Evolutionary conservation across 1,140 invertebrate species (phyloP).

Genomic region (Drosophila parvula): DNA sequence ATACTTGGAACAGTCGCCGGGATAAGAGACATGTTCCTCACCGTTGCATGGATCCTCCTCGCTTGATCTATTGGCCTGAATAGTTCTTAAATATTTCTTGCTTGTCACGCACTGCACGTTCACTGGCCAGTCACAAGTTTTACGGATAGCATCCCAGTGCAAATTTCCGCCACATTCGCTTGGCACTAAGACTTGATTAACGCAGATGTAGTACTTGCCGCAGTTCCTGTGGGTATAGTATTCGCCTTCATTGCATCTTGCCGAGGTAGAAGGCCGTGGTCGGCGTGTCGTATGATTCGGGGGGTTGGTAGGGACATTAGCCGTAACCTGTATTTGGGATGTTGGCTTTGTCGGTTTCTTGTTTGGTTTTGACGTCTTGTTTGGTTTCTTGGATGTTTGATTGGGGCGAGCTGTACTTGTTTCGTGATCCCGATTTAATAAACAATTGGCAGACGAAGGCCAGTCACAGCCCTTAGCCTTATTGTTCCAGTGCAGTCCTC

Average conservation of each 20-base stretch:
- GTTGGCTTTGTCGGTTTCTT: constrained; percentile 33
- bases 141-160: constrained; percentile 89
- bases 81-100: constrained; percentile 66
- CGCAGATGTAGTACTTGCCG: constrained; percentile 74
- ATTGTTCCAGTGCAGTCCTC: constrained; percentile 92
- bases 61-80: constrained; percentile 58
- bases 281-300: constrained; percentile 43
- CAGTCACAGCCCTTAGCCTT: constrained; percentile 88
- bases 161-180: constrained; percentile 88
- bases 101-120: constrained; percentile 80
- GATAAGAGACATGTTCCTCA: constrained; percentile 87
- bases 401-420: constrained; percentile 37
- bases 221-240: constrained; percentile 85
- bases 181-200: constrained; percentile 68
- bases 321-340: not conserved
- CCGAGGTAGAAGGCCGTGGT: constrained; percentile 42
- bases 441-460: constrained; percentile 90
- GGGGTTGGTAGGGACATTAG: not conserved
- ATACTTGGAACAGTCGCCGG: constrained; percentile 90
- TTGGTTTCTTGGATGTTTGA: constrained; percentile 35
- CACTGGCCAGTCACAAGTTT: constrained; percentile 89
- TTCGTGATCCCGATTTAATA: constrained; percentile 14
- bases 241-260: constrained; percentile 84
- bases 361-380: constrained; percentile 29
- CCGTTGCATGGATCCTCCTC: constrained; percentile 86